phyloP scores from a whole-genome alignment of 2,113 vertebrate genomes.

The Anser cygnoides region DNA sequence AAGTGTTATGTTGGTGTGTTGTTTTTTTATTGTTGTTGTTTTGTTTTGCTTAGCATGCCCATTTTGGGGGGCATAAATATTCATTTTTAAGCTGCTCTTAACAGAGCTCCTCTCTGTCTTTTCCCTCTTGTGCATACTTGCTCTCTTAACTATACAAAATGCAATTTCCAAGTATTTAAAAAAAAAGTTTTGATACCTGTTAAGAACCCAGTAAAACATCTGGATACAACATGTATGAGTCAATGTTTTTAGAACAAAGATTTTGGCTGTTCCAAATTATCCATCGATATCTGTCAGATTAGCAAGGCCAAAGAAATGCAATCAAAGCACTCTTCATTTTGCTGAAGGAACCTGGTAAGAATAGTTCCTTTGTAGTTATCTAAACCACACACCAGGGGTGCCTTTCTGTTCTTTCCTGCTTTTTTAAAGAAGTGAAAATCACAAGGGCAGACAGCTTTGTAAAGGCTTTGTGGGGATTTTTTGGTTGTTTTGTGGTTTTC shows the following conservation, averaged over 20 bases:
- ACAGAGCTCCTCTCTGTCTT: not conserved
- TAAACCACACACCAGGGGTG: constrained; percentile 22
- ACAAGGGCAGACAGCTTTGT: not conserved
- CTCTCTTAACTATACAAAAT: not conserved
- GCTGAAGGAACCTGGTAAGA: constrained; percentile 23
- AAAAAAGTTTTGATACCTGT: not conserved
- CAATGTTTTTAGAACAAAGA: constrained; percentile 1
- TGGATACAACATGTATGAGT: not conserved
- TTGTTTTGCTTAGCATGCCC: not conserved
- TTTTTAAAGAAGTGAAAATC: constrained; percentile 36
- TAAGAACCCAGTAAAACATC: not conserved
- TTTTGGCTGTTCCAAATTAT: constrained; percentile 33
- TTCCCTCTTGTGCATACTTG: not conserved
- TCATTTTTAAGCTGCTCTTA: not conserved
- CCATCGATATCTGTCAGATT: constrained; percentile 48
- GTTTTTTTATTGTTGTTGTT: not conserved
- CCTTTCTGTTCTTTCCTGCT: constrained; percentile 21
- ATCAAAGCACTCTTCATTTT: constrained; percentile 19
- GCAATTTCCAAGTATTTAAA: not conserved
- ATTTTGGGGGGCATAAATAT: not conserved
- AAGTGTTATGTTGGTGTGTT: not conserved
- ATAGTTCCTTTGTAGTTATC: constrained; percentile 55
- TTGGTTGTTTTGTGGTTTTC: too few relatives aligned
- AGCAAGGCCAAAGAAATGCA: constrained; percentile 26
- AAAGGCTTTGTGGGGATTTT: not conserved